Evolutionary conservation across 1,140 invertebrate genomes (phyloP), one percentile per base, ranked within the genome.

Genomic region (Zelostemma sp.): DNA sequence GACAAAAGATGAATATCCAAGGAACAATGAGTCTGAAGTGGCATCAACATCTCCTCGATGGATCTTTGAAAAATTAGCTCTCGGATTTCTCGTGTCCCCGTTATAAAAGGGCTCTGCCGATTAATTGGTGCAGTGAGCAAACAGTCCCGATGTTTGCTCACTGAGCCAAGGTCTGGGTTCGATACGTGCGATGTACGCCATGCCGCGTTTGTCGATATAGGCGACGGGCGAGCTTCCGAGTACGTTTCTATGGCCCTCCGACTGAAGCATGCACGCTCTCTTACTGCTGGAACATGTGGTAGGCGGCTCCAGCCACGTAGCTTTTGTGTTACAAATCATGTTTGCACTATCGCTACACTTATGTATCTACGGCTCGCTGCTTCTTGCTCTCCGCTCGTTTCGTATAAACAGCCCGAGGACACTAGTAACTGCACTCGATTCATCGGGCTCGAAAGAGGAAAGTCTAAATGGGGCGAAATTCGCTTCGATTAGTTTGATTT

Each of bases 261-360:
- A 1, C 58, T 9, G 28, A 11, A 6, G 17, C 33, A 19, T 18
- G 33, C 41, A 41, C 6, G 38, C 38, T 48, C 19, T 57, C 35
- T 38, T 57, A 43, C 60, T 57, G 46, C 50, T 55, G 45, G 73
- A 80, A 83, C 84, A 85, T 85, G 84, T 85, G 84, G 83, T 81
- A 80, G 77, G 73, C 83, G 83, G 77, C 69, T 68, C 71, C 72
- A 68, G 61, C 72, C 56, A 59, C 73, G 76, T 80, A 75, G 80
- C 83, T 82, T 84, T 85, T 85, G 82, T 85, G 81, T 82, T 83
- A 79, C 80, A 82, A 85, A 84, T 85, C 80, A 78, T 85, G 84
- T 84, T 85, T 85, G 76, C 82, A 80, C 79, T 82, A 81, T 82
- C 81, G 80, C 75, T 80, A 74, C 75, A 81, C 78, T 80, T 80